A percentile compares a stretch with the other conserved stretches of the same genome.
These are phyloP conservation scores for Uromys caudimaculatus DNA, from an alignment of 2,797 vertebrate genomes.

Conservation along the genomic window DNA sequence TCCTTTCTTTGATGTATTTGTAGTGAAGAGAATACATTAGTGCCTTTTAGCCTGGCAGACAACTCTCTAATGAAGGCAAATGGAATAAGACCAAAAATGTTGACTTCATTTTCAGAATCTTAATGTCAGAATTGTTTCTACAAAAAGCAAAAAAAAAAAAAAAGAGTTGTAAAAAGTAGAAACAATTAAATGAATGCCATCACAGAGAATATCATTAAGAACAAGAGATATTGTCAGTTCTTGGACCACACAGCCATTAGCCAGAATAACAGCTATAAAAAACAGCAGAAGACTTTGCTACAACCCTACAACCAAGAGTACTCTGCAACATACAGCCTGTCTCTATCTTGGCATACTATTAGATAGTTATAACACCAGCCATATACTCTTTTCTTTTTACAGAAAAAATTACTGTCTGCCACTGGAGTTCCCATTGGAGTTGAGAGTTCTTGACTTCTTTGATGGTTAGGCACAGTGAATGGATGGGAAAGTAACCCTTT, in stretches of 20 bases:
- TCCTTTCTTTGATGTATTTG: slow-evolving; percentile 85
- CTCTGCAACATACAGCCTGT: accelerated
- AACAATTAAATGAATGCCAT: slow-evolving; percentile 60
- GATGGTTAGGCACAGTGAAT: background rate
- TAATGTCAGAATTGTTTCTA: slow-evolving; percentile 78
- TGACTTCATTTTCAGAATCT: slow-evolving; percentile 84
- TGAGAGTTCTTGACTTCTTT: background rate
- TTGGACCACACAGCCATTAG: background rate
- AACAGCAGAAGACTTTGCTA: background rate
- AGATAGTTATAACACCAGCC: background rate
- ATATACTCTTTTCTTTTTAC: background rate
- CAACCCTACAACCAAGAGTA: background rate
- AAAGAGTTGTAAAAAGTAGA: slow-evolving; percentile 34
- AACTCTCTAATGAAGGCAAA: slow-evolving; percentile 78
- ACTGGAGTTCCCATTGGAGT: too few species aligned
- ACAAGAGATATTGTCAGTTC: background rate
- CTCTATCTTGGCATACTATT: background rate
- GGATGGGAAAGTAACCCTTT: too few species aligned
- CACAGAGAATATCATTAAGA: background rate
- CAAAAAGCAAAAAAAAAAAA: slow-evolving; percentile 14
- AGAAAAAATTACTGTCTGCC: background rate
- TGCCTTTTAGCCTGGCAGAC: slow-evolving; percentile 83
- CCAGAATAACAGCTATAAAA: background rate
- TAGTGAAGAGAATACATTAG: slow-evolving; percentile 85
- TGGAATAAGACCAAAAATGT: slow-evolving; percentile 75